phyloP scores from a whole-genome alignment of 2,888 invertebrate genomes.

The Chrysopilus asiliformis region DNA sequence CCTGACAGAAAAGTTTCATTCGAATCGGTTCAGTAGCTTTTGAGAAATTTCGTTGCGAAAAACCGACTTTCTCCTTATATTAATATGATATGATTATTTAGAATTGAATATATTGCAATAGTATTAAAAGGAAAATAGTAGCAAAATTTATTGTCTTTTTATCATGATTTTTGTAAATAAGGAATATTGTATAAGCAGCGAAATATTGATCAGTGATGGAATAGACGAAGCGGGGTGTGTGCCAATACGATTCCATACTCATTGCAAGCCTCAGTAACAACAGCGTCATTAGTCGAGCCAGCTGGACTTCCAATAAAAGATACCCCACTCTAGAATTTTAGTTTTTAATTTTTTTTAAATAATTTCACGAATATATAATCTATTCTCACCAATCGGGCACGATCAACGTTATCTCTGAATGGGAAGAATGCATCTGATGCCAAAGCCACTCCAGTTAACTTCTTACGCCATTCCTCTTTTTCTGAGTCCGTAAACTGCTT shows the following conservation, averaged over 20 bases:
- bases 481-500: slow-evolving; percentile 53
- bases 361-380: slow-evolving; percentile 1
- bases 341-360: slow-evolving; percentile 3
- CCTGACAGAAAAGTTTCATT: too few species aligned
- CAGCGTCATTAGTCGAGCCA: slow-evolving; percentile 87
- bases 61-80: too few species aligned
- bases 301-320: slow-evolving; percentile 85
- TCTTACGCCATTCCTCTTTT: slow-evolving; percentile 51
- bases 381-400: slow-evolving; percentile 63
- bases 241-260: slow-evolving; percentile 77
- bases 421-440: slow-evolving; percentile 98
- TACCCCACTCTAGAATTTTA: slow-evolving; percentile 70
- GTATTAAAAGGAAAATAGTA: too few species aligned
- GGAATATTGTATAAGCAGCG: too few species aligned
- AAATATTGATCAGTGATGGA: slow-evolving; percentile 62
- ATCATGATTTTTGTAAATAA: too few species aligned
- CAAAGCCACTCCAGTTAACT: slow-evolving; percentile 65
- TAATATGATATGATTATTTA: too few species aligned
- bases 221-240: slow-evolving; percentile 81
- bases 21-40: too few species aligned
- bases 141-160: too few species aligned
- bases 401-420: slow-evolving; percentile 92
- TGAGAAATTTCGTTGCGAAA: too few species aligned
- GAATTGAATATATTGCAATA: too few species aligned
- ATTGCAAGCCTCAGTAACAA: slow-evolving; percentile 81